These are phyloP conservation scores for Mirounga angustirostris DNA, from an alignment of 2,113 vertebrate genomes.

Conservation along the genomic window DNA sequence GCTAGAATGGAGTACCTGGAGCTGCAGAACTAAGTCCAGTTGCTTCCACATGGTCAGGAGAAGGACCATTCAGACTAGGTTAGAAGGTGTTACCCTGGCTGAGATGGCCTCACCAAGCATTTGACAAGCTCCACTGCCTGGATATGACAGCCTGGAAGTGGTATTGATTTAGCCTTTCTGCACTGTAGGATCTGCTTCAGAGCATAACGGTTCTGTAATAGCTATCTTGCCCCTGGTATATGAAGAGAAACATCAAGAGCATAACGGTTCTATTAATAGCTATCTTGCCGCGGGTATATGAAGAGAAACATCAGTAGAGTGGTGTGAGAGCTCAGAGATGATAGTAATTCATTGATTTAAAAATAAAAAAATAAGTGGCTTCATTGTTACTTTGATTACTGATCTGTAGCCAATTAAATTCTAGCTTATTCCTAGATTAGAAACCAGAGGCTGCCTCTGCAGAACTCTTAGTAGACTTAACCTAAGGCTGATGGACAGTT, in stretches of 20 bases:
- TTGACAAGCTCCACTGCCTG: background rate
- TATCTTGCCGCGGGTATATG: background rate
- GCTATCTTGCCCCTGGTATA: background rate
- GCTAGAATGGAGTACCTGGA: background rate
- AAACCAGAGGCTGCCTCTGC: background rate
- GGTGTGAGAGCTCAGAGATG: background rate
- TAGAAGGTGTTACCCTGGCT: background rate
- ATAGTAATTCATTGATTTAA: background rate
- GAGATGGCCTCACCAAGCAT: background rate
- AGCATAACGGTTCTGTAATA: background rate
- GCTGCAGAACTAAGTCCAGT: background rate
- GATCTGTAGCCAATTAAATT: slow-evolving; percentile 45
- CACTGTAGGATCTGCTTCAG: background rate
- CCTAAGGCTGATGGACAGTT: background rate
- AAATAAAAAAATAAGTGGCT: background rate
- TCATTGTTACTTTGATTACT: slow-evolving; percentile 18
- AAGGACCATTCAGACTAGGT: background rate
- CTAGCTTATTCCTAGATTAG: background rate
- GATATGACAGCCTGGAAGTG: background rate
- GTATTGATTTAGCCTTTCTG: background rate
- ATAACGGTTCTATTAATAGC: background rate
- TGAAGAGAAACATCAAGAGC: background rate
- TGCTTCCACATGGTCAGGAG: background rate
- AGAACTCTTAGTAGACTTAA: slow-evolving; percentile 41
- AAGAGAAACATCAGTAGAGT: background rate